Evolutionary conservation across 2,888 invertebrate species (phyloP), one percentile per base, ranked within the genome.

Genomic region (Taphrorychus bicolor): DNA sequence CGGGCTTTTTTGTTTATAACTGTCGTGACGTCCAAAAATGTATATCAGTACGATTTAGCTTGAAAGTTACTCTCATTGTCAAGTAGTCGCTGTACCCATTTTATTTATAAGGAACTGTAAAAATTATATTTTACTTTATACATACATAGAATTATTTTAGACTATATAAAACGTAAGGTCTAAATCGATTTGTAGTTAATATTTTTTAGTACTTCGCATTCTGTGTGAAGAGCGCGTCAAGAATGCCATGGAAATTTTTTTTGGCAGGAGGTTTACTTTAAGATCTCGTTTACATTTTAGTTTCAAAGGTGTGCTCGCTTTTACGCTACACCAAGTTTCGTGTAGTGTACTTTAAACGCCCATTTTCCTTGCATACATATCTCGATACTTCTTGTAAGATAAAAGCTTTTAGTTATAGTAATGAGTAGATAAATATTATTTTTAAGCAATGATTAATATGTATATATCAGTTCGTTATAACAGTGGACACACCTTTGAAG

Each of bases 1-100:
- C 45, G 14, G 51, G 14, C 21, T 21, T 51, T 11, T 51, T 21
- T 17, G 22, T 51, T 21, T 73, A 70, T 74, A 73, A 71, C 69
- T 74, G 72, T 75, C 70, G 74, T 75, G 75, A 71, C 75, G 75
- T 76, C 74, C 75, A 76, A 64, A 72, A 72, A 14, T 16, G 45
- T 67, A 67, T 62, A 62, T 67, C 74, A 74, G 11, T 75, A 74
- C 73, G 72, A 72, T 73, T 71, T 73, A 72, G 70, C 70, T 69
- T 74, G 69, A 67, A 69, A 73, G 72, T 62, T 73, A 73, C 68
- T 72, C 73, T 72, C 71, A 73, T 67, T 71, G 72, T 66, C 67
- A 65, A 69, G 66, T 67, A 61, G 69, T 58, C 45, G 66, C 52
- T 66, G 60, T 65, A 65, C 59, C 59, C 65, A 59, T 57, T 68